phyloP scores from a whole-genome alignment of 2,113 vertebrate species.

The Noctilio leporinus region DNA sequence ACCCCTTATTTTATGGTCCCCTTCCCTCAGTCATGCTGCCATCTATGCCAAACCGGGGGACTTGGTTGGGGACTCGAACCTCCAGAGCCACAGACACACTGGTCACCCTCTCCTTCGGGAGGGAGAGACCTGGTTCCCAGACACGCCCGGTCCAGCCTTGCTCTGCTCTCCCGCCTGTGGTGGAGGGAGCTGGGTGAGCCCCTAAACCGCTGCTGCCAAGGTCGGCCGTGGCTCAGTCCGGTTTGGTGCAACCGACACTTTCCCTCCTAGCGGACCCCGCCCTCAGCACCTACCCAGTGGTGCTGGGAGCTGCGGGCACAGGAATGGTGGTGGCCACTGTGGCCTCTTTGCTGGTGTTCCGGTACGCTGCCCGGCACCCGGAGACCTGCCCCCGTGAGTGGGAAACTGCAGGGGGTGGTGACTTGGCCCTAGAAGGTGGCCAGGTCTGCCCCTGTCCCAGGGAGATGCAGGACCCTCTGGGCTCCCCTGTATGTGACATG shows the following conservation, averaged over 20 bases:
- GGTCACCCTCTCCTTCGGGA: background rate
- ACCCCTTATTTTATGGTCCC: background rate
- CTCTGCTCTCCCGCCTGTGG: background rate
- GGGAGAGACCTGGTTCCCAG: background rate
- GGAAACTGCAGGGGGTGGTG: background rate
- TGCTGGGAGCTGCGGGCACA: conserved; percentile 84
- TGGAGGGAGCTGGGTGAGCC: background rate
- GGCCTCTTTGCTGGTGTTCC: conserved; percentile 79
- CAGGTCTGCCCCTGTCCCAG: background rate
- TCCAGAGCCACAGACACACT: background rate
- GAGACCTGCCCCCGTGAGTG: conserved; percentile 86
- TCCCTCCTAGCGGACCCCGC: conserved; percentile 83
- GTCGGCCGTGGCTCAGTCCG: background rate
- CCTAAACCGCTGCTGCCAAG: background rate
- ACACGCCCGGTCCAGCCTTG: background rate
- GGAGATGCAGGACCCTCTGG: background rate
- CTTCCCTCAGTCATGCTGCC: background rate
- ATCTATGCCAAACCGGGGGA: background rate
- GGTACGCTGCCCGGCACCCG: conserved; percentile 84
- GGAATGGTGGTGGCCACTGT: conserved; percentile 84
- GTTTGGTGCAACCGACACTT: background rate
- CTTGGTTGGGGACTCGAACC: background rate
- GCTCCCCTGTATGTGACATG: background rate
- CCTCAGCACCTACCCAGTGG: conserved; percentile 82
- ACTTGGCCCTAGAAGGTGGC: background rate